Conservation (phyloP, 2,797 vertebrate genomes). For the Tapirus indicus region DNA sequence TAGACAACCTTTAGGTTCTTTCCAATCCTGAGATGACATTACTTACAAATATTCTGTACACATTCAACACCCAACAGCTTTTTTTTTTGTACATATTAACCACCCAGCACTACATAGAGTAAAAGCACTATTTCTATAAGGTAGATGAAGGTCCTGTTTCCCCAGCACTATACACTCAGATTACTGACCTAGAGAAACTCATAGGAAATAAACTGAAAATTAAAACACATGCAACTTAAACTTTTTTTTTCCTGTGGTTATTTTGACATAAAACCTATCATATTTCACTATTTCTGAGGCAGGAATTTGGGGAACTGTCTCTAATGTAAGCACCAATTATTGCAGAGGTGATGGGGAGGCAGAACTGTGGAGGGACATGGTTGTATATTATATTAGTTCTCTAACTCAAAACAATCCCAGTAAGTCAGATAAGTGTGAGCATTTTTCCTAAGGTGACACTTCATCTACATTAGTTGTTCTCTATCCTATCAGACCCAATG, state of each 20-base stretch:
- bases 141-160: not conserved
- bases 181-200: not conserved
- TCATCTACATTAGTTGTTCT: not conserved
- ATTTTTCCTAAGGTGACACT: not conserved
- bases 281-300: not conserved
- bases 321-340: not conserved
- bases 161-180: not conserved
- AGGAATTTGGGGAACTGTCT: not conserved
- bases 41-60: not conserved
- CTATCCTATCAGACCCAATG: not conserved
- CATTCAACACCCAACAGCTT: not conserved
- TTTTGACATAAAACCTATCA: not conserved
- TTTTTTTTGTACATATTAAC: not conserved
- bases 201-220: conserved; percentile 3
- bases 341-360: not conserved
- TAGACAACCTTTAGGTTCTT: not conserved
- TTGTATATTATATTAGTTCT: not conserved
- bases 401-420: not conserved
- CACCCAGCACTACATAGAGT: not conserved
- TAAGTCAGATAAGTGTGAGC: not conserved
- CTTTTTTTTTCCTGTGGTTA: not conserved
- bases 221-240: not conserved
- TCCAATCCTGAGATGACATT: not conserved
- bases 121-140: not conserved
- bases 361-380: too few species aligned